A percentile compares a stretch with the other conserved stretches of the same genome.
These are phyloP conservation scores for Drosophila santomea DNA, from an alignment of 1,140 invertebrate species.

Conservation along the genomic window DNA sequence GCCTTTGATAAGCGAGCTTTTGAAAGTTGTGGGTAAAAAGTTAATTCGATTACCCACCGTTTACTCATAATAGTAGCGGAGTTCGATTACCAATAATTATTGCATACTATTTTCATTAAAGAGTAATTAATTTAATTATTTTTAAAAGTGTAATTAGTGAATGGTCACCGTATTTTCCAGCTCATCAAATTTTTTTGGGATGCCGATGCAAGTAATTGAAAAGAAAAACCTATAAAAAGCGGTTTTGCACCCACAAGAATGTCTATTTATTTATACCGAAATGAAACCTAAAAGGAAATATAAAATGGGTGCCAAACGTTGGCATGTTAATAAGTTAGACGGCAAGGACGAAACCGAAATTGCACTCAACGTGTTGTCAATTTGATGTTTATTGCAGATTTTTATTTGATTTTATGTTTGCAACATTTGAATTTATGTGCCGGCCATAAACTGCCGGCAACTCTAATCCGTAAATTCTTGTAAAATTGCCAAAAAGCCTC, in stretches of 20 bases:
- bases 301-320: constrained; percentile 24
- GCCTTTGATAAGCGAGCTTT: not conserved
- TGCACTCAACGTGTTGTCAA: constrained; percentile 71
- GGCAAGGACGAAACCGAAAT: constrained; percentile 14
- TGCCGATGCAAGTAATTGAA: constrained; percentile 23
- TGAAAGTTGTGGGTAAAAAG: not conserved
- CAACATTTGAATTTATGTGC: constrained; percentile 73
- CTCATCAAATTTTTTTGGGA: constrained; percentile 15
- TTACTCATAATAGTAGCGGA: not conserved
- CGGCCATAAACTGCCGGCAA: constrained; percentile 61
- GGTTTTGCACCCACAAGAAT: constrained; percentile 12
- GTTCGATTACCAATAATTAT: not conserved
- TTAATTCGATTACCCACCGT: not conserved
- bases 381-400: constrained; percentile 80
- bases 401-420: constrained; percentile 78
- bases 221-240: constrained; percentile 25
- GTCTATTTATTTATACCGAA: constrained; percentile 14
- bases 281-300: constrained; percentile 14
- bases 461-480: constrained; percentile 75
- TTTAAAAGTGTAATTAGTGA: not conserved
- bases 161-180: constrained; percentile 16
- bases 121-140: not conserved
- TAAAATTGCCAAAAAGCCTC: constrained; percentile 58
- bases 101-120: not conserved
- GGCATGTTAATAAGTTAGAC: constrained; percentile 41